Percentiles rank a stretch among this genome's conserved stretches.
Evolutionary conservation across 1,140 invertebrate genomes (phyloP).

Genomic region (Coptotermes formosanus): DNA sequence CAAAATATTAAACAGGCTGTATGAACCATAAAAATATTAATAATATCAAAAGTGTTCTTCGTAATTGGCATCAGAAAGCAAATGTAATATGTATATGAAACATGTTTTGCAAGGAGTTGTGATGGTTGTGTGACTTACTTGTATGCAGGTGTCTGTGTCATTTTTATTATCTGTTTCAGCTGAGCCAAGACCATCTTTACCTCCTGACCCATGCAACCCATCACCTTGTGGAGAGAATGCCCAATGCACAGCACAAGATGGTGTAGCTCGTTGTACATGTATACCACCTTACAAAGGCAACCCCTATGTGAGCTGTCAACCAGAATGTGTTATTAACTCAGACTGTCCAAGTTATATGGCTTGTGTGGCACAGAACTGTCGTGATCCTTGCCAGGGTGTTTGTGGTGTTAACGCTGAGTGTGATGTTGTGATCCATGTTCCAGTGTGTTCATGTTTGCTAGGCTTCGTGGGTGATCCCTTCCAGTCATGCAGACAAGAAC

Average conservation of each 20-base stretch:
- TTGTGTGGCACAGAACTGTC: slow-evolving; percentile 81
- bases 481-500: slow-evolving; percentile 66
- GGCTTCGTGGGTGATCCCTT: slow-evolving; percentile 81
- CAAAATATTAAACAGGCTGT: too few relatives aligned
- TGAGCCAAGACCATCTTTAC: slow-evolving; percentile 45
- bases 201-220: slow-evolving; percentile 69
- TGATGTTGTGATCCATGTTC: slow-evolving; percentile 75
- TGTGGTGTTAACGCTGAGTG: slow-evolving; percentile 79
- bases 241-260: slow-evolving; percentile 63
- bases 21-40: too few relatives aligned
- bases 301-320: slow-evolving; percentile 57
- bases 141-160: too few relatives aligned
- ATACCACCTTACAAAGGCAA: slow-evolving; percentile 84
- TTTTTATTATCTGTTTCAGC: background rate
- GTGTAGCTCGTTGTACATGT: slow-evolving; percentile 70
- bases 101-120: too few relatives aligned
- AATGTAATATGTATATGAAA: too few relatives aligned
- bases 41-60: too few relatives aligned
- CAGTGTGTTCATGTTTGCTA: slow-evolving; percentile 72
- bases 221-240: slow-evolving; percentile 81
- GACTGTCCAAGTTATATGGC: slow-evolving; percentile 77
- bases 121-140: too few relatives aligned
- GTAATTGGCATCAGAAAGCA: too few relatives aligned
- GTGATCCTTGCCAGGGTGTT: slow-evolving; percentile 80
- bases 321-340: slow-evolving; percentile 74